Percentiles rank a stretch among this genome's conserved stretches.
These are phyloP conservation scores for Netelia fuscicornis DNA, from an alignment of 2,888 invertebrate genomes.

Conservation along the genomic window DNA sequence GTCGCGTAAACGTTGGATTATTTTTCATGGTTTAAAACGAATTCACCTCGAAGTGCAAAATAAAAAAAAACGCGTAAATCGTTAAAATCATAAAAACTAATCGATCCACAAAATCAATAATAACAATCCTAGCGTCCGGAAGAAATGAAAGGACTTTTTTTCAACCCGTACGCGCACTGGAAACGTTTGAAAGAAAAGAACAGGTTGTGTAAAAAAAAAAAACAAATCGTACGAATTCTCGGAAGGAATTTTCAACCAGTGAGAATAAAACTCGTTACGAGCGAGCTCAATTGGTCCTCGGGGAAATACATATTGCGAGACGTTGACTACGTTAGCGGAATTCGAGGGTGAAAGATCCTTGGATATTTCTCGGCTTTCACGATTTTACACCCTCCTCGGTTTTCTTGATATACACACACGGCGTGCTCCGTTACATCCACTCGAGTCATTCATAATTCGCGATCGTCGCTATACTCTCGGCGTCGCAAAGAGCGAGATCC, in stretches of 20 bases:
- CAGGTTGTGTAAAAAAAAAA: too few species aligned
- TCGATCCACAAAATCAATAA: too few species aligned
- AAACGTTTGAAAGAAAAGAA: too few species aligned
- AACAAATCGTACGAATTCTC: neutral
- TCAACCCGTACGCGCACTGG: too few species aligned
- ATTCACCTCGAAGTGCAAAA: too few species aligned
- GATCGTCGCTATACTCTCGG: neutral
- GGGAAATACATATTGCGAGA: slow-evolving; percentile 1
- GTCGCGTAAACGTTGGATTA: neutral
- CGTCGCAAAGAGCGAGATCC: too few species aligned
- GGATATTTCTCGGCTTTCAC: neutral
- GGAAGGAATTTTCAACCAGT: neutral
- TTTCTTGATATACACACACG: neutral
- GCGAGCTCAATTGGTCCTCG: neutral
- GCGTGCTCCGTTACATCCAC: neutral
- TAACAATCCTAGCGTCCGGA: too few species aligned
- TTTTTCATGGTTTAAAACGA: too few species aligned
- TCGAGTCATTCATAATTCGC: slow-evolving; percentile 54
- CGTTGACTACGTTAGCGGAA: neutral
- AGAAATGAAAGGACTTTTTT: too few species aligned
- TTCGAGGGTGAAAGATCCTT: neutral
- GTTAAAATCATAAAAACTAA: too few species aligned
- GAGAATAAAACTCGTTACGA: neutral
- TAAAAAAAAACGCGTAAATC: too few species aligned
- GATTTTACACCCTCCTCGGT: neutral